These are phyloP conservation scores for Ceraclea dissimilis DNA, from an alignment of 2,888 invertebrate genomes.

Conservation along the genomic window DNA sequence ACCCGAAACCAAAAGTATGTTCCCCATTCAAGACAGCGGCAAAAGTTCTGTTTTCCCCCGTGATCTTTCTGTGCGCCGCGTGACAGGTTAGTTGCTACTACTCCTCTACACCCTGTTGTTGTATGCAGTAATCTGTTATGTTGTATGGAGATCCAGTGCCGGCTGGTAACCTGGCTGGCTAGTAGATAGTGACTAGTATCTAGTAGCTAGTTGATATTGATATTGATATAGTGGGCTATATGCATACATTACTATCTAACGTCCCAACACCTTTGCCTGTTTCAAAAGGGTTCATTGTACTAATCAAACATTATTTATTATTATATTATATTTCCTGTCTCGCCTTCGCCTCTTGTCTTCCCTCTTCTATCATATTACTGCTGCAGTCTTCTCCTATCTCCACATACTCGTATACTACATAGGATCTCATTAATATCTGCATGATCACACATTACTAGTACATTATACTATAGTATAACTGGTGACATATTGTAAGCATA, in stretches of 20 bases:
- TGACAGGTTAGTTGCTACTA: slow-evolving; percentile 39
- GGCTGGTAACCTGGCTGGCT: slow-evolving; percentile 27
- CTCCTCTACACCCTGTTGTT: slow-evolving; percentile 31
- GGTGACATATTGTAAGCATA: background rate
- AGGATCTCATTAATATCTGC: too few species aligned
- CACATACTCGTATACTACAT: too few species aligned
- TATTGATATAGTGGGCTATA: too few species aligned
- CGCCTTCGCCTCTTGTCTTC: slow-evolving; percentile 29
- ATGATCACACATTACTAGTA: too few species aligned
- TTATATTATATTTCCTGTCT: too few species aligned
- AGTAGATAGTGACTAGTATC: too few species aligned
- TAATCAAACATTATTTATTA: too few species aligned
- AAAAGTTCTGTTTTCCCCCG: slow-evolving; percentile 67
- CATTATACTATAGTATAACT: too few species aligned
- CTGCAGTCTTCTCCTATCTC: background rate
- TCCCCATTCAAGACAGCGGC: slow-evolving; percentile 69
- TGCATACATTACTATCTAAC: slow-evolving; percentile 11
- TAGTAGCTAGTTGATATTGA: too few species aligned
- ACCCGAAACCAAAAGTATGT: slow-evolving; percentile 60
- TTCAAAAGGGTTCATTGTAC: slow-evolving; percentile 52
- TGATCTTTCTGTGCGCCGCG: slow-evolving; percentile 70
- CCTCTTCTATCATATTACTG: background rate
- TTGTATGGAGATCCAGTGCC: slow-evolving; percentile 31
- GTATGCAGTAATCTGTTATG: slow-evolving; percentile 5
- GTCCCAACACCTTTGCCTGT: slow-evolving; percentile 30